These are phyloP conservation scores for Macaca nemestrina DNA, from an alignment of 2,113 vertebrate species.

Conservation along the genomic window DNA sequence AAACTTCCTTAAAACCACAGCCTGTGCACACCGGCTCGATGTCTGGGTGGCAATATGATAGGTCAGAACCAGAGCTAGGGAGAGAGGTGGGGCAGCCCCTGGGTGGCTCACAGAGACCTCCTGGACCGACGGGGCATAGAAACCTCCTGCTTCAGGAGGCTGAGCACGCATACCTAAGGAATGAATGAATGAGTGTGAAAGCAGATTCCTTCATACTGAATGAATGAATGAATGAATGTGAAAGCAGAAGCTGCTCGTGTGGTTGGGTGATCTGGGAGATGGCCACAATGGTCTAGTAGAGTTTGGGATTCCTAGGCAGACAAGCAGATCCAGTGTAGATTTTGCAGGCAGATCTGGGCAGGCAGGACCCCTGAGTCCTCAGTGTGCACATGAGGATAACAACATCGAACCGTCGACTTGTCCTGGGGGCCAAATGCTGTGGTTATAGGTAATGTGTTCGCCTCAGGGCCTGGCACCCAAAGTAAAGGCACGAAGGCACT, in stretches of 20 bases:
- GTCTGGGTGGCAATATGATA: neutral
- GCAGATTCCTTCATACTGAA: neutral
- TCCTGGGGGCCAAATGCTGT: neutral
- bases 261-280: neutral
- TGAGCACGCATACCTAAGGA: too few relatives aligned
- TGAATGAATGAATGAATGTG: neutral
- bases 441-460: accelerated
- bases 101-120: neutral
- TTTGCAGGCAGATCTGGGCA: neutral
- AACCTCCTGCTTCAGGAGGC: neutral
- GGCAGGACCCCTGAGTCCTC: accelerated
- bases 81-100: accelerated
- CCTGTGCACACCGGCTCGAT: accelerated
- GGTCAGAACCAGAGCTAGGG: neutral
- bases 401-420: accelerated
- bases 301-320: accelerated
- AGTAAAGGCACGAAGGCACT: too few relatives aligned
- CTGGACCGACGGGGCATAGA: neutral
- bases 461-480: neutral
- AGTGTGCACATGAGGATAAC: too few relatives aligned
- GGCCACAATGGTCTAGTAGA: neutral
- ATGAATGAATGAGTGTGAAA: neutral
- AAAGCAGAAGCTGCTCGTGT: accelerated
- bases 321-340: accelerated
- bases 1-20: neutral